Evolutionary conservation across 1,140 invertebrate species (phyloP).

Genomic region (Drosophila ohnishii): DNA sequence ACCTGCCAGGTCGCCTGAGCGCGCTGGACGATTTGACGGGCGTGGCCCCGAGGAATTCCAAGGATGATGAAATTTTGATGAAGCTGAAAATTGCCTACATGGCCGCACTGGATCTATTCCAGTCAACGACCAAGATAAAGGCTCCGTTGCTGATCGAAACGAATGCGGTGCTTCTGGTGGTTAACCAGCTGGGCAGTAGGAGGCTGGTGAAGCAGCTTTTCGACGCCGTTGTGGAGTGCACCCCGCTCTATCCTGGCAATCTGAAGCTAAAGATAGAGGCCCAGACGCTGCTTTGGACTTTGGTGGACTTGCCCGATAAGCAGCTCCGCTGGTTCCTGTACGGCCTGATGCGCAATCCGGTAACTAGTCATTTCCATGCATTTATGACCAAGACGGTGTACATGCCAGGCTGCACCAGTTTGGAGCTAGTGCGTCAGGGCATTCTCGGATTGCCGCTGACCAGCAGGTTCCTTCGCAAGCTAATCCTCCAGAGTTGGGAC

Average conservation of each 20-base stretch:
- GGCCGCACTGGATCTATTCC: conserved; percentile 32
- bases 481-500: conserved; percentile 41
- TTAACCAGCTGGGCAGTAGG: conserved; percentile 54
- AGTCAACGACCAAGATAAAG: not conserved
- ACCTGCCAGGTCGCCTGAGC: conserved; percentile 11
- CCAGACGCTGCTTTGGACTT: conserved; percentile 38
- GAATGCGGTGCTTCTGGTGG: conserved; percentile 36
- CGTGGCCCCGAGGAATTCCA: not conserved
- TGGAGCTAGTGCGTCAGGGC: conserved; percentile 34
- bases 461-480: conserved; percentile 43
- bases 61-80: conserved; percentile 4
- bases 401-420: conserved; percentile 47
- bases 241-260: conserved; percentile 28
- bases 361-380: conserved; percentile 57
- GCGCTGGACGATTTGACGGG: conserved; percentile 4
- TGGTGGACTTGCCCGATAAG: conserved; percentile 49
- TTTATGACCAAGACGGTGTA: conserved; percentile 59
- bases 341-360: conserved; percentile 31
- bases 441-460: conserved; percentile 69
- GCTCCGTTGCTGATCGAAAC: conserved; percentile 12
- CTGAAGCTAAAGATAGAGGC: conserved; percentile 34
- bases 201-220: conserved; percentile 42
- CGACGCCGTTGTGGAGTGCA: conserved; percentile 54
- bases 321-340: conserved; percentile 24
- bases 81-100: conserved; percentile 35